These are phyloP conservation scores for Caenorhabditis becei DNA, from an alignment of 2,888 invertebrate genomes.

Conservation along the genomic window DNA sequence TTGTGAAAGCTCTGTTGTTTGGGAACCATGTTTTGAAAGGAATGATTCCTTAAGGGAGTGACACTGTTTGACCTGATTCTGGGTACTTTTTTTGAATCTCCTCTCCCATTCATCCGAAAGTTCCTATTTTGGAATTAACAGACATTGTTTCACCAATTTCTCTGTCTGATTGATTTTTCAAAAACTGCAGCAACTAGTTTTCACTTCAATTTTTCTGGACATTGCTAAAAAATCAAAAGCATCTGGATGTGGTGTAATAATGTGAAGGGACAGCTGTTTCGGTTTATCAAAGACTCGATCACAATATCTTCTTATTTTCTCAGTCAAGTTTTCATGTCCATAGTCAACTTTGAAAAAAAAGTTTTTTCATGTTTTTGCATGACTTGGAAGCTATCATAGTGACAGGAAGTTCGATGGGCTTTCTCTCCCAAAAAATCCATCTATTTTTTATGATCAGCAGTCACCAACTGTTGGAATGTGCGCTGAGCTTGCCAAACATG, in stretches of 20 bases:
- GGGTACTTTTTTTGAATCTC: constrained; percentile 35
- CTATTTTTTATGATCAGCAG: constrained; percentile 61
- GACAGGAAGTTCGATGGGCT: constrained; percentile 16
- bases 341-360: not conserved
- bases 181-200: not conserved
- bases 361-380: not conserved
- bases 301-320: not conserved
- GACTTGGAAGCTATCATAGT: not conserved
- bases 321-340: not conserved
- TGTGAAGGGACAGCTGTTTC: constrained; percentile 37
- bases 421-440: constrained; percentile 51
- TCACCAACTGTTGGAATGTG: constrained; percentile 32
- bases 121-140: constrained; percentile 42
- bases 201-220: constrained; percentile 1
- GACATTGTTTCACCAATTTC: constrained; percentile 1
- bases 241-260: constrained; percentile 49
- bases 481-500: constrained; percentile 19
- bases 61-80: constrained; percentile 46
- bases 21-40: constrained; percentile 30
- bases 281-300: constrained; percentile 18
- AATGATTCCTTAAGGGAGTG: constrained; percentile 34
- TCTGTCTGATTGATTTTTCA: no score
- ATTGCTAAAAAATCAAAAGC: constrained; percentile 26
- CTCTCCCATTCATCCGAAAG: constrained; percentile 3
- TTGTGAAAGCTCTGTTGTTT: not conserved